Percentiles rank a stretch among this genome's conserved stretches.
Conservation (phyloP, 2,113 vertebrate genomes). For the Peromyscus californicus region DNA sequence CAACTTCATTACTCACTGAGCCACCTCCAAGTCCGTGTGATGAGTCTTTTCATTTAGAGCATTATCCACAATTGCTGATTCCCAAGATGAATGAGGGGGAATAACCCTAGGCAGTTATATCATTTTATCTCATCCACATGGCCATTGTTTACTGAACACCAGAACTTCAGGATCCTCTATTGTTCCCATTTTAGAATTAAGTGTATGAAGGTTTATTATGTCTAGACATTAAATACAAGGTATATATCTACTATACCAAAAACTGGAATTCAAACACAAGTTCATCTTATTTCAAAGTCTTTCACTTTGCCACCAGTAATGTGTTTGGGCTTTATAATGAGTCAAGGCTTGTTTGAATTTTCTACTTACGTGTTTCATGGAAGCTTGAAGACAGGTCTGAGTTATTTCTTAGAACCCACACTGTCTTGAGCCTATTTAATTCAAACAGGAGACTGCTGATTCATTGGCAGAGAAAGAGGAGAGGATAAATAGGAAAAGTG, state of each 20-base stretch:
- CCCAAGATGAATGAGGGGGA: not conserved
- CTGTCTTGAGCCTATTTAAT: not conserved
- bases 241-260: not conserved
- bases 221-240: not conserved
- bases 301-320: not conserved
- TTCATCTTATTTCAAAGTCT: not conserved
- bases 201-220: not conserved
- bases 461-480: not conserved
- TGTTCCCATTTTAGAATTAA: constrained; percentile 32
- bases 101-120: not conserved
- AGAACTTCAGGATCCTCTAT: not conserved
- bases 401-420: not conserved
- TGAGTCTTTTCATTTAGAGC: not conserved
- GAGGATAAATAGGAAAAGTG: not conserved
- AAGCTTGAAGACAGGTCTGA: not conserved
- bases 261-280: not conserved
- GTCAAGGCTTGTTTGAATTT: not conserved
- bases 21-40: not conserved
- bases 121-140: not conserved
- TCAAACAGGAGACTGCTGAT: not conserved
- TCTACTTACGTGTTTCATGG: not conserved
- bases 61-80: not conserved
- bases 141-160: not conserved
- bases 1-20: not conserved
- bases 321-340: not conserved